Conservation (phyloP, 92 coral and sea anemone species). For the Porites rus region DNA sequence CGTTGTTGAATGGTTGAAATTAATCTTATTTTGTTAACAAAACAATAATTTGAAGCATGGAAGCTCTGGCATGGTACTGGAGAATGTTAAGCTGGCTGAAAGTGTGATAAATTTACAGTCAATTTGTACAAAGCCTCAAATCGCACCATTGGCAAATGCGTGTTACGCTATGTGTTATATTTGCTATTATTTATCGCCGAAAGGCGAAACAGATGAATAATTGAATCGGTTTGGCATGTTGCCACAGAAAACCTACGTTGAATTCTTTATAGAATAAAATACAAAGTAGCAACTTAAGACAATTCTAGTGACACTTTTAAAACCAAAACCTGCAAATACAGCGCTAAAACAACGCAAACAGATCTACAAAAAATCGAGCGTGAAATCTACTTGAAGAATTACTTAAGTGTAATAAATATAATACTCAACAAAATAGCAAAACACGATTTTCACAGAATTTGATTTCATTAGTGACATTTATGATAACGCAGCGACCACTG, state of each 20-base stretch:
- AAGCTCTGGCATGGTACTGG: slow-evolving; percentile 1
- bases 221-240: slow-evolving; percentile 36
- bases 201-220: slow-evolving; percentile 37
- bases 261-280: slow-evolving; percentile 32
- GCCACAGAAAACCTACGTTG: slow-evolving; percentile 25
- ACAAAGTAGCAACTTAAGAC: not conserved
- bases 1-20: slow-evolving; percentile 16
- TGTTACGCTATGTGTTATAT: not conserved
- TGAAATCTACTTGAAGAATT: not conserved
- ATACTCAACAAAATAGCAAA: slow-evolving; percentile 2
- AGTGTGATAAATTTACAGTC: not conserved
- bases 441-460: slow-evolving; percentile 4
- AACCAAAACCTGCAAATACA: not conserved
- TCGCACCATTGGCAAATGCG: not conserved
- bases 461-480: slow-evolving; percentile 5
- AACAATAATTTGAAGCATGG: not conserved
- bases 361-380: not conserved
- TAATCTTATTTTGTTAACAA: slow-evolving; percentile 27
- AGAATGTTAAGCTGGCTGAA: not conserved
- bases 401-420: not conserved
- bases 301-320: not conserved
- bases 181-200: slow-evolving; percentile 4
- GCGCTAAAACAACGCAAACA: not conserved
- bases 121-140: slow-evolving; percentile 12
- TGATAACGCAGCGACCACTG: not conserved